phyloP scores from a whole-genome alignment of 2,888 invertebrate genomes.

The Trachelus stipa region DNA sequence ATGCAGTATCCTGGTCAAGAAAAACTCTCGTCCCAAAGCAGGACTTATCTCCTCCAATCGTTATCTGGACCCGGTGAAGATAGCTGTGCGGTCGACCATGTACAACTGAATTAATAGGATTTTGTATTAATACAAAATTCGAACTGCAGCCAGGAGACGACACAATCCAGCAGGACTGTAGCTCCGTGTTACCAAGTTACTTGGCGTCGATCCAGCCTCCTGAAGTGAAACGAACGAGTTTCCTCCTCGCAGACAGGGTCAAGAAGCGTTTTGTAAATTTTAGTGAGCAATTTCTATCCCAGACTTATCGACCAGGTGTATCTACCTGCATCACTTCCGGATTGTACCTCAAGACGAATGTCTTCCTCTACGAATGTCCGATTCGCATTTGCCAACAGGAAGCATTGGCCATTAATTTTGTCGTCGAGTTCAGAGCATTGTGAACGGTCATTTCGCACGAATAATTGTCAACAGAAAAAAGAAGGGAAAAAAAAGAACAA shows the following conservation, averaged over 20 bases:
- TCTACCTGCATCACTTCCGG: not conserved
- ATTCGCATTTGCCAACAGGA: not conserved
- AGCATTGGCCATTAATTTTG: not conserved
- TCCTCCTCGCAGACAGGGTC: not conserved
- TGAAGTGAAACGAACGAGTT: not conserved
- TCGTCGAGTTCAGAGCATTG: not conserved
- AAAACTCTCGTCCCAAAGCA: not conserved
- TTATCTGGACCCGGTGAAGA: not conserved
- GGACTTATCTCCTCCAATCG: not conserved
- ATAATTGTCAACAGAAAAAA: not conserved
- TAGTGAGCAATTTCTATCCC: not conserved
- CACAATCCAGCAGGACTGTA: not conserved
- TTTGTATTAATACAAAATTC: not conserved
- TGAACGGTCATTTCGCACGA: not conserved
- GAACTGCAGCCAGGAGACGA: not conserved
- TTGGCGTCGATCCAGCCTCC: not conserved
- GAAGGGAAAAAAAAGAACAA: too few relatives aligned
- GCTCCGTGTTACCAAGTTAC: not conserved
- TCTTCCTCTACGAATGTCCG: not conserved
- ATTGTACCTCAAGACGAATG: not conserved
- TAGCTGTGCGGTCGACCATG: not conserved
- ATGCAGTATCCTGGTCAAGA: not conserved
- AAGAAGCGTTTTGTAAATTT: not conserved
- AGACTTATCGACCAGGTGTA: not conserved
- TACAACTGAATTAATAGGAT: not conserved